Base-by-base conservation (phyloP, 2,888 invertebrate genomes). In the Bimastos eiseni region DNA sequence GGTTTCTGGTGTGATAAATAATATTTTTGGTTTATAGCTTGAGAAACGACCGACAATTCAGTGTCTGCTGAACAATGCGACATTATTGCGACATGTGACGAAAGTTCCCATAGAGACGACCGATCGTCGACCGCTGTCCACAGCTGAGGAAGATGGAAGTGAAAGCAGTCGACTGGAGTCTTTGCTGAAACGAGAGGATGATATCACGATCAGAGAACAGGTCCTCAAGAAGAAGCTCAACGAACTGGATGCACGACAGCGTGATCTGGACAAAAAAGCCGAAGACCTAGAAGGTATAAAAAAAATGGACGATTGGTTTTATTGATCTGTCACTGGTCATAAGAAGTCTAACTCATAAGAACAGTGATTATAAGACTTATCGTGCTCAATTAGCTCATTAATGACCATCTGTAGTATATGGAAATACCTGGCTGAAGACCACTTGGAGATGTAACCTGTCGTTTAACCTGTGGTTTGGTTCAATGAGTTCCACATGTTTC, bases 231-330 rank as follows among this genome's bases (percentile, higher is more conserved):
- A 55, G 55, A 49, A 36, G 37, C 90, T 70, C 36, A 33, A 44
- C 6, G 90, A 89, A 89, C 90, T 55, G 49, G 90, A 89, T 44
- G n/a, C 24, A 24, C 86, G 34, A 86, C 86, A 86, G 24, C 34
- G 37, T 34, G 86, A 86, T 36, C 24, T 86, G 86, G 86, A 86
- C 37, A 86, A 33, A 37, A 34, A 37, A 33, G 34, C 86, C 36
- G 36, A 86, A 33, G 86, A 86, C 24, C 37, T 86, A 37, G 86
- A 86, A 70, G 70, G 70, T 70, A 70, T 70, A 6, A 6, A 70
- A 6, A 70, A 70, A 30, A n/a, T 70, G n/a, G n/a, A 30, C n/a
- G 8, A 30, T 70, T 70, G 70, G 24, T 24, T 70, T n/a, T 70
- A n/a, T 70, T 70, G 8, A 30, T n/a, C 11, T 44, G 19, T 17